A percentile compares a stretch with the other conserved stretches of the same genome.
phyloP scores from a whole-genome alignment of 2,888 invertebrate species.

The Alloscopus bannaensis region DNA sequence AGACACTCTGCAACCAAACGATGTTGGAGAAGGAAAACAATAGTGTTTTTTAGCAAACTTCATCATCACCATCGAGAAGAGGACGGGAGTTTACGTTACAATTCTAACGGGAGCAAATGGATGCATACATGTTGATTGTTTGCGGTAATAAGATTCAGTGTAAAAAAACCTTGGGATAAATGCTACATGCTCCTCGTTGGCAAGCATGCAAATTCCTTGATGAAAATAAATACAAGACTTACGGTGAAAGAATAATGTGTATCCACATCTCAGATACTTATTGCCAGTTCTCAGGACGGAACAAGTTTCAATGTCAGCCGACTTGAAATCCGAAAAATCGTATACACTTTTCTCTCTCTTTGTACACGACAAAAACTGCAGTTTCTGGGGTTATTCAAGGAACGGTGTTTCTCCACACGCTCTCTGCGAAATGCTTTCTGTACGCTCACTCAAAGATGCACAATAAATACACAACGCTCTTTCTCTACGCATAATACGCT shows the following conservation, averaged over 20 bases:
- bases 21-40: no score
- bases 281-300: slow-evolving; percentile 47
- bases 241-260: slow-evolving; percentile 61
- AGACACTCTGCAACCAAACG: no score
- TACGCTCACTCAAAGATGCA: no score
- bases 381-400: slow-evolving; percentile 5
- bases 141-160: no score
- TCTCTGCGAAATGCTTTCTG: no score
- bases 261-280: slow-evolving; percentile 57
- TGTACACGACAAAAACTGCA: neutral
- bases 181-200: slow-evolving; percentile 54
- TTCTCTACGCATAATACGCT: no score
- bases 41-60: no score
- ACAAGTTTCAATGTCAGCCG: slow-evolving; percentile 55
- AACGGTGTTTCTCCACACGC: no score
- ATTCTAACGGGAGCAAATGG: neutral
- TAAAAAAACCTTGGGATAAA: slow-evolving; percentile 52
- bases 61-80: no score
- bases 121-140: no score
- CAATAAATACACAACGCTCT: no score
- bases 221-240: slow-evolving; percentile 56
- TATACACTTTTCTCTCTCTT: neutral
- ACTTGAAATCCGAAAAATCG: slow-evolving; percentile 29
- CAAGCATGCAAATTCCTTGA: slow-evolving; percentile 59
- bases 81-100: no score